Evolutionary conservation across 2,888 invertebrate species (phyloP).

Genomic region (Sceliomorpha sp.): DNA sequence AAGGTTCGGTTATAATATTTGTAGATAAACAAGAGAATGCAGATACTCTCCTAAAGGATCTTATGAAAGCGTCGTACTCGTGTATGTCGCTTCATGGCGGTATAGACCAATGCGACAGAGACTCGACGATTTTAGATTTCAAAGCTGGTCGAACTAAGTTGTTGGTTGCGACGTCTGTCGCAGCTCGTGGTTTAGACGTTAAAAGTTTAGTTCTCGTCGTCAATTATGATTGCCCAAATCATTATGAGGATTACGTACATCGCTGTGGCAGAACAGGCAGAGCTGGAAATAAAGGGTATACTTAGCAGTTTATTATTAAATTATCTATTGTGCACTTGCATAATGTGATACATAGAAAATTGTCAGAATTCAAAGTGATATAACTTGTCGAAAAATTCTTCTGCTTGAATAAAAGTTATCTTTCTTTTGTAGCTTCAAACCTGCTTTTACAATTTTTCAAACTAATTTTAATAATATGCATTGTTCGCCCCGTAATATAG

Average conservation of each 20-base stretch:
- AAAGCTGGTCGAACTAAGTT: constrained; percentile 96
- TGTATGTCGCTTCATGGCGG: constrained; percentile 99
- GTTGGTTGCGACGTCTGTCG: constrained; percentile 98
- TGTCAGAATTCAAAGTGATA: too few relatives aligned
- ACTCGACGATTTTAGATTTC: constrained; percentile 98
- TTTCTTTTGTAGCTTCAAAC: too few relatives aligned
- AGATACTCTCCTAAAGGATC: constrained; percentile 93
- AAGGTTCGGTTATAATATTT: constrained; percentile 97
- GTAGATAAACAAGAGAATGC: constrained; percentile 99
- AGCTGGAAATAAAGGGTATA: constrained; percentile 94
- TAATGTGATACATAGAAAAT: too few relatives aligned
- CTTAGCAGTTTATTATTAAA: too few relatives aligned
- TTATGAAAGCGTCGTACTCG: constrained; percentile 97
- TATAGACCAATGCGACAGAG: constrained; percentile 99
- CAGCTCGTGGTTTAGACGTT: constrained; percentile 98
- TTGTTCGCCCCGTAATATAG: too few relatives aligned
- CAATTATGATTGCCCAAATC: constrained; percentile 99
- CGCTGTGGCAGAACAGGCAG: constrained; percentile 95
- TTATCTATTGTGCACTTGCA: too few relatives aligned
- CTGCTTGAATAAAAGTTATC: too few relatives aligned
- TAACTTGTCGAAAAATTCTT: too few relatives aligned
- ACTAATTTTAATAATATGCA: too few relatives aligned
- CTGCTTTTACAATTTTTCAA: too few relatives aligned
- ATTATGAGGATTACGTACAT: constrained; percentile 99
- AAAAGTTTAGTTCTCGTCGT: constrained; percentile 98